Conservation (phyloP, 2,797 vertebrate species). For the Clarias laeviceps region DNA sequence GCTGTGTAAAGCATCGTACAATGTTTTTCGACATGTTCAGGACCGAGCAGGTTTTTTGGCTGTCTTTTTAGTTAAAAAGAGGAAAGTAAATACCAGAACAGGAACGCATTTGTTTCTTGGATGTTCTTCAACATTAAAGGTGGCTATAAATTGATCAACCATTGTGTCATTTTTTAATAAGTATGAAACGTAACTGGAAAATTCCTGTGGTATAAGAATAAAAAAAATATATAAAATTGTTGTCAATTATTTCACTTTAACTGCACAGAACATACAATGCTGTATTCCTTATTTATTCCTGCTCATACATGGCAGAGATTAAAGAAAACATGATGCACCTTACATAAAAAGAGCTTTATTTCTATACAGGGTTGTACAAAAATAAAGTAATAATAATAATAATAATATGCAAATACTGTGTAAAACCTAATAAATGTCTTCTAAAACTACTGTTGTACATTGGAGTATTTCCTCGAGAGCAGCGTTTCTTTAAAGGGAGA, state of each 20-base stretch:
- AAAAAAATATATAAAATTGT: background rate
- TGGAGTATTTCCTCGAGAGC: constrained; percentile 50
- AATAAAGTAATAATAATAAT: constrained; percentile 78
- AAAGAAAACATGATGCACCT: background rate
- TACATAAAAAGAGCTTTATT: constrained; percentile 77
- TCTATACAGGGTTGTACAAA: constrained; percentile 83
- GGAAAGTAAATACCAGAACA: background rate
- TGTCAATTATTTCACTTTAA: background rate
- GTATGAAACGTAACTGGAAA: background rate
- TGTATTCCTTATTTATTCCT: background rate
- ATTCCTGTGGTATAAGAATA: background rate
- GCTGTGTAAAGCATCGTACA: background rate
- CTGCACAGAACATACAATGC: background rate
- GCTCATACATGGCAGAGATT: background rate
- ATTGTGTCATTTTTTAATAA: background rate
- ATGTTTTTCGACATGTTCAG: background rate
- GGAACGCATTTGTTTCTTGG: background rate
- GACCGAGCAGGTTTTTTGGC: background rate
- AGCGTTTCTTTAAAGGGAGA: constrained; percentile 50
- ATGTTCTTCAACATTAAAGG: background rate
- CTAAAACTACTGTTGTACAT: constrained; percentile 33
- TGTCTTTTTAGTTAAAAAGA: background rate
- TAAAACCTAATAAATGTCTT: constrained; percentile 58
- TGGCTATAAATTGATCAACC: background rate
- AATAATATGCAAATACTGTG: constrained; percentile 59